Evolutionary conservation across 2,888 invertebrate species (phyloP).

Genomic region (Caenorhabditis virilis): DNA sequence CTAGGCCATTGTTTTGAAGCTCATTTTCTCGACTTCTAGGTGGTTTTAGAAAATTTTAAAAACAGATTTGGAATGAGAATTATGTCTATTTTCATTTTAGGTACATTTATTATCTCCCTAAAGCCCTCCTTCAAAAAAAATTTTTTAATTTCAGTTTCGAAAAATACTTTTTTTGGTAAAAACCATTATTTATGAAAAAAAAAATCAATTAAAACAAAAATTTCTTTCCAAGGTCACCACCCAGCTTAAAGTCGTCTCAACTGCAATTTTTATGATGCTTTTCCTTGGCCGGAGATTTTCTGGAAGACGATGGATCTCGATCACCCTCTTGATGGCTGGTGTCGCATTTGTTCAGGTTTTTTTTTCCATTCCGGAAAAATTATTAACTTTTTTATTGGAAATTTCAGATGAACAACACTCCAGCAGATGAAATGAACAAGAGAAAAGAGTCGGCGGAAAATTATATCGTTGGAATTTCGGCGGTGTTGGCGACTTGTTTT

Average conservation of each 20-base stretch:
- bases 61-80: too few relatives aligned
- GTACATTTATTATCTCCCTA: too few relatives aligned
- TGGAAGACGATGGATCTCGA: slow-evolving; percentile 64
- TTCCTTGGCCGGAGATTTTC: slow-evolving; percentile 68
- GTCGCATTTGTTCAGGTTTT: slow-evolving; percentile 67
- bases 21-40: too few relatives aligned
- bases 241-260: slow-evolving; percentile 69
- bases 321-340: slow-evolving; percentile 66
- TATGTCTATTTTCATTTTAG: too few relatives aligned
- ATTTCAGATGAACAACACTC: slow-evolving; percentile 51
- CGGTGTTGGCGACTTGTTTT: slow-evolving; percentile 67
- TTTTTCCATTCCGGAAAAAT: slow-evolving; percentile 4
- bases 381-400: slow-evolving; percentile 1
- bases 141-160: background rate
- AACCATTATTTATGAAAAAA: slow-evolving; percentile 3
- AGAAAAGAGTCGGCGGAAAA: slow-evolving; percentile 50
- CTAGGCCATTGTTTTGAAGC: too few relatives aligned
- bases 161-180: too few relatives aligned
- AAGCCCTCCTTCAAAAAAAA: too few relatives aligned
- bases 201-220: too few relatives aligned
- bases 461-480: slow-evolving; percentile 62
- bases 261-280: slow-evolving; percentile 69
- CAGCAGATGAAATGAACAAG: slow-evolving; percentile 11
- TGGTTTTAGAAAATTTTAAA: too few relatives aligned
- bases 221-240: slow-evolving; percentile 66